Conservation (phyloP, 2,888 invertebrate species). For the Hemithea aestivaria region DNA sequence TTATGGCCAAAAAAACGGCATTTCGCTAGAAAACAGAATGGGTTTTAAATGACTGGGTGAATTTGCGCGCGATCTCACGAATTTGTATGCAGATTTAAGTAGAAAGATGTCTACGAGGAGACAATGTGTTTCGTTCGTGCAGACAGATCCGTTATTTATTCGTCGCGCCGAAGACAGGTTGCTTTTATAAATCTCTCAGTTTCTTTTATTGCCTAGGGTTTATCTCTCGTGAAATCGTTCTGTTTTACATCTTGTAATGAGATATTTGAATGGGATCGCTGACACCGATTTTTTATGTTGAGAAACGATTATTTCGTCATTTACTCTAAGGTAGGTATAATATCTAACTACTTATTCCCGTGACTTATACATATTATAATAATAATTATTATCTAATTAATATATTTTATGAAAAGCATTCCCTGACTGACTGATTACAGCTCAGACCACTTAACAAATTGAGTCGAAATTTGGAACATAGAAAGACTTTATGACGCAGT, state of each 20-base stretch:
- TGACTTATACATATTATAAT: too few relatives aligned
- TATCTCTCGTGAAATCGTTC: constrained; percentile 33
- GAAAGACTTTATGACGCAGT: too few relatives aligned
- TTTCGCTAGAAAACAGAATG: constrained; percentile 62
- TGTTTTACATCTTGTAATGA: constrained; percentile 29
- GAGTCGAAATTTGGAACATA: too few relatives aligned
- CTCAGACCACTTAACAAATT: too few relatives aligned
- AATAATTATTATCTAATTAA: too few relatives aligned
- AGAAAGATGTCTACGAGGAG: constrained; percentile 61
- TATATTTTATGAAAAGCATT: too few relatives aligned
- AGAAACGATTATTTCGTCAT: too few relatives aligned
- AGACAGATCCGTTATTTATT: constrained; percentile 61
- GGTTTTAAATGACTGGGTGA: constrained; percentile 74
- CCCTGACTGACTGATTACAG: too few relatives aligned
- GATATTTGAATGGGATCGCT: constrained; percentile 16
- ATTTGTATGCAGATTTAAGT: constrained; percentile 72
- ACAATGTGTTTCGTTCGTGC: constrained; percentile 64
- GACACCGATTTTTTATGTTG: constrained; percentile 2
- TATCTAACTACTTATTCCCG: too few relatives aligned
- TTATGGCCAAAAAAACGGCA: constrained; percentile 68
- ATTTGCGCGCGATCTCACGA: constrained; percentile 72
- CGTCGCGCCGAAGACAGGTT: constrained; percentile 41
- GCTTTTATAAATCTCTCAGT: constrained; percentile 42
- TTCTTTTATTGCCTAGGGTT: constrained; percentile 33
- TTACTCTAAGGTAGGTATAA: too few relatives aligned